Conservation (phyloP, 2,888 invertebrate genomes). For the Cantharis rufa region DNA sequence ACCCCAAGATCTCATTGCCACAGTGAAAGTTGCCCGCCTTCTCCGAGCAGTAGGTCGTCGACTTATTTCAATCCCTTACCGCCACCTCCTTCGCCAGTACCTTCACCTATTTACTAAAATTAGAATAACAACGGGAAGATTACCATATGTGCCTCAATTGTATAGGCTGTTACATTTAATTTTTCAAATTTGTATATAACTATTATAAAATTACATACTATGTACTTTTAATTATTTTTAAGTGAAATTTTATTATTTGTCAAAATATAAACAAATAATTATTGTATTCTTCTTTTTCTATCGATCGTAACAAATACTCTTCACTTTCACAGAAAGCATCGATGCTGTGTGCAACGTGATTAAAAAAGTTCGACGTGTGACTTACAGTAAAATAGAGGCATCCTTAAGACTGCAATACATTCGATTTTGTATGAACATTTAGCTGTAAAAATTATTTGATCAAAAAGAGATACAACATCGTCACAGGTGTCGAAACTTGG, state of each 20-base stretch:
- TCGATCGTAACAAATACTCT: background rate
- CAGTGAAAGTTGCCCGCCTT: slow-evolving; percentile 71
- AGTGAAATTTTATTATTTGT: background rate
- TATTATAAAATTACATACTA: background rate
- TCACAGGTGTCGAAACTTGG: no score
- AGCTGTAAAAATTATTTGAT: no score
- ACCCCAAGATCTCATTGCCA: slow-evolving; percentile 77
- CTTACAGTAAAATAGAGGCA: no score
- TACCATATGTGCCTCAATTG: slow-evolving; percentile 28
- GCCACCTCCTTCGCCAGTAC: slow-evolving; percentile 86
- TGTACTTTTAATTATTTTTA: background rate
- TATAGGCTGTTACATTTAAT: slow-evolving; percentile 20
- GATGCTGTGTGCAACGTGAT: no score
- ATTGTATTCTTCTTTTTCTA: background rate
- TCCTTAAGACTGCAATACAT: no score
- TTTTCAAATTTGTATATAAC: background rate
- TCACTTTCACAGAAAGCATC: no score
- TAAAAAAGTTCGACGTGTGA: no score
- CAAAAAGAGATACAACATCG: no score
- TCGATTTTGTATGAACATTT: no score
- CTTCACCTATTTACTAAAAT: slow-evolving; percentile 58
- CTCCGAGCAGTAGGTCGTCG: slow-evolving; percentile 74
- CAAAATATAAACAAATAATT: background rate
- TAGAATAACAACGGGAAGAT: background rate
- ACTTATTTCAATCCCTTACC: slow-evolving; percentile 80